Evolutionary conservation across 2,113 vertebrate genomes (phyloP).

Genomic region (Clarias gariepinus): DNA sequence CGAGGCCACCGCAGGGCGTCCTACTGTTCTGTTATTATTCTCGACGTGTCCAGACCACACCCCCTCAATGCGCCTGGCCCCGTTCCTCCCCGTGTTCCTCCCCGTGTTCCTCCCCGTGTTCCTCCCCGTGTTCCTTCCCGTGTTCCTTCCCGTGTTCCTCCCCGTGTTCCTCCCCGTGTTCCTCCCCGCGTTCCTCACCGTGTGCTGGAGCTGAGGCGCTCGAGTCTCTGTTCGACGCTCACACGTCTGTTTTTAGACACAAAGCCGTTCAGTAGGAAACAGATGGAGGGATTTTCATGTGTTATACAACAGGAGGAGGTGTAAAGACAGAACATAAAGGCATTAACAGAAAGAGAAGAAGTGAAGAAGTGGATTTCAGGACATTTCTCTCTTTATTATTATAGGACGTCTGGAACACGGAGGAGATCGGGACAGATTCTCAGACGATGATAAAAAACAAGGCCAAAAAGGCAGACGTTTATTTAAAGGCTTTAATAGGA

Average conservation of each 20-base stretch:
- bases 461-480: not conserved
- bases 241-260: slow-evolving; percentile 25
- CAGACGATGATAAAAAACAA: not conserved
- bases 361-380: not conserved
- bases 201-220: too few species aligned
- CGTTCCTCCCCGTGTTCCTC: too few species aligned
- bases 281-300: slow-evolving; percentile 9
- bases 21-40: not conserved
- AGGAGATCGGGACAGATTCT: not conserved
- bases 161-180: too few species aligned
- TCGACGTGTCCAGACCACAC: not conserved
- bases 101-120: too few species aligned
- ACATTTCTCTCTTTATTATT: not conserved
- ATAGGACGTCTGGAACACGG: not conserved
- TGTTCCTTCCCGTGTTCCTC: too few species aligned
- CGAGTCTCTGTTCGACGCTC: not conserved
- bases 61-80: not conserved
- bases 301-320: not conserved
- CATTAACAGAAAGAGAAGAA: not conserved
- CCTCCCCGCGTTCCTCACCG: too few species aligned
- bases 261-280: slow-evolving; percentile 7
- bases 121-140: too few species aligned
- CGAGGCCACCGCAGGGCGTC: not conserved
- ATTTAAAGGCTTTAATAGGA: not conserved
- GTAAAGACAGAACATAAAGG: not conserved